Conservation (phyloP, 2,113 vertebrate genomes). For the Tachycineta bicolor region DNA sequence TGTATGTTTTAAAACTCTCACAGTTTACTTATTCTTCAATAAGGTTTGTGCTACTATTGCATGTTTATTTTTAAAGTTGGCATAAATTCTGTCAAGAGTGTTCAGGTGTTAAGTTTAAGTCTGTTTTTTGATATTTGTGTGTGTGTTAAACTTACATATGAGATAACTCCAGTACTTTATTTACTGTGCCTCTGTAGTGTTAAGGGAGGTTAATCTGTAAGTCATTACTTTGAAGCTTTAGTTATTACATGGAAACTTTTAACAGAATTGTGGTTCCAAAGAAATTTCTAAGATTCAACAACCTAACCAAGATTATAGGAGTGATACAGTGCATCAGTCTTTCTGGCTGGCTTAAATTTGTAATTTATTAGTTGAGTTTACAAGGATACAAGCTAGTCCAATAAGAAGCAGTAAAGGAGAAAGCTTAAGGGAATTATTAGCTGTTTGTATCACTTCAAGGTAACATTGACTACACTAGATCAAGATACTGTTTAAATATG, state of each 20-base stretch:
- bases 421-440: neutral
- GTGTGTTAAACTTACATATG: neutral
- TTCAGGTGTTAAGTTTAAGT: neutral
- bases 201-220: slow-evolving; percentile 40
- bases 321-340: neutral
- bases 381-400: neutral
- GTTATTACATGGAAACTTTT: neutral
- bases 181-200: neutral
- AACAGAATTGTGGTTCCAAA: neutral
- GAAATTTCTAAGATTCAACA: neutral
- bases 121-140: neutral
- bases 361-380: neutral
- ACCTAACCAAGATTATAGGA: neutral
- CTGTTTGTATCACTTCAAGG: neutral
- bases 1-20: neutral
- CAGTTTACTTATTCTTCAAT: neutral
- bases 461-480: neutral
- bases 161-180: neutral
- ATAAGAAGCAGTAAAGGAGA: neutral
- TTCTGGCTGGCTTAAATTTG: neutral
- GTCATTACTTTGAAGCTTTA: neutral
- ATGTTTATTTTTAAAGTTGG: neutral
- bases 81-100: neutral
- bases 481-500: slow-evolving; percentile 6
- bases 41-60: neutral